These are phyloP conservation scores for Conus ventricosus DNA, from an alignment of 1,140 invertebrate genomes.

Conservation along the genomic window DNA sequence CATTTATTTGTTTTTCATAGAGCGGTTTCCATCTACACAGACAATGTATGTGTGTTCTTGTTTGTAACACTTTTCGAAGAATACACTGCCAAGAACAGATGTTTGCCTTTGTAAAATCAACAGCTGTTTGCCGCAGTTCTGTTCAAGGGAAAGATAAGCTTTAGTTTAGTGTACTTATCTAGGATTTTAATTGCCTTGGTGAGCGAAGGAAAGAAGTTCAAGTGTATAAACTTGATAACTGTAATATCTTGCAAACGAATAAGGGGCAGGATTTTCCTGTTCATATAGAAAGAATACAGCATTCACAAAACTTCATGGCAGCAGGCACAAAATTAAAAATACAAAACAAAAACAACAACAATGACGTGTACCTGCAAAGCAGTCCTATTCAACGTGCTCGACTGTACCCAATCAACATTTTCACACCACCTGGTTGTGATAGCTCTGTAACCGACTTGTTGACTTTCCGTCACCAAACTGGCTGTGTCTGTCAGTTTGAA, in stretches of 20 bases:
- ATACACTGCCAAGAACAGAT: slow-evolving; percentile 8
- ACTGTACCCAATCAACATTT: too few relatives aligned
- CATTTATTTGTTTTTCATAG: too few relatives aligned
- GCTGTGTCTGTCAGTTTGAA: too few relatives aligned
- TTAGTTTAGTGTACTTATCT: background rate
- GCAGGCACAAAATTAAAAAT: too few relatives aligned
- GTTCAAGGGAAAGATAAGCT: background rate
- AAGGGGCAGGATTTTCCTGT: background rate
- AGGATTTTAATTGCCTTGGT: background rate
- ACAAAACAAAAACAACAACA: too few relatives aligned
- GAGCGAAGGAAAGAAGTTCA: background rate
- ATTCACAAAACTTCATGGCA: too few relatives aligned
- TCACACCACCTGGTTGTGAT: too few relatives aligned
- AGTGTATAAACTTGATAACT: background rate
- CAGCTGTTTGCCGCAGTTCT: background rate
- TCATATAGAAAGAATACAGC: too few relatives aligned
- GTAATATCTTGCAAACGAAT: background rate
- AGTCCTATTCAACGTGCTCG: too few relatives aligned
- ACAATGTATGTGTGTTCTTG: background rate
- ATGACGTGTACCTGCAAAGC: too few relatives aligned
- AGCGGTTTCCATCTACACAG: background rate
- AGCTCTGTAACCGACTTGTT: too few relatives aligned
- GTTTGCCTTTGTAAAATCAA: background rate
- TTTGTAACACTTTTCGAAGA: background rate
- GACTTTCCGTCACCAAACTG: too few relatives aligned